Conservation (phyloP, 2,888 invertebrate genomes). For the Orthosia incerta region DNA sequence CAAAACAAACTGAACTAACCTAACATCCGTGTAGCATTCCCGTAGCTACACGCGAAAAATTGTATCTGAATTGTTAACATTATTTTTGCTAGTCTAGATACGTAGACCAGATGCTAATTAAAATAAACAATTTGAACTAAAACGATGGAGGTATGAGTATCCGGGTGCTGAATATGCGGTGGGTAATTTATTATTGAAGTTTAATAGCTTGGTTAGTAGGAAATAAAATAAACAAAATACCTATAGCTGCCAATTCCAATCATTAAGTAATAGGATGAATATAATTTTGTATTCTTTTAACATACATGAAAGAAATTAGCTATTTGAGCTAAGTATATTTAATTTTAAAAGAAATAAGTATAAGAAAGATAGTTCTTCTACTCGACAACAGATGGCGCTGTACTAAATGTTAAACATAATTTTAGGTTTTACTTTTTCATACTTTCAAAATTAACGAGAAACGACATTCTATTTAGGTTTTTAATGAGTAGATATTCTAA, state of each 20-base stretch:
- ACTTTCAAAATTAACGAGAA: not conserved
- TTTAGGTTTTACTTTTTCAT: not conserved
- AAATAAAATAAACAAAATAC: not conserved
- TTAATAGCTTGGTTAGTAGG: not conserved
- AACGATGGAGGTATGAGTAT: conserved; percentile 11
- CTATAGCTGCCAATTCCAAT: not conserved
- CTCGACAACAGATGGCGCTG: conserved; percentile 77
- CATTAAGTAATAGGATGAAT: not conserved
- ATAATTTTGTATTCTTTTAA: not conserved
- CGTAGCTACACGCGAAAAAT: not conserved
- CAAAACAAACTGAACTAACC: not conserved
- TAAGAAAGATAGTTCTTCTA: conserved; percentile 62
- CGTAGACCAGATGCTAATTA: conserved; percentile 43
- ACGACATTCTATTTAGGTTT: too few relatives aligned
- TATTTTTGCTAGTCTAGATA: conserved; percentile 10
- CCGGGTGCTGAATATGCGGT: conserved; percentile 1
- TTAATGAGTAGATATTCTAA: not conserved
- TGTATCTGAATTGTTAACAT: conserved; percentile 2
- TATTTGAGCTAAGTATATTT: too few relatives aligned
- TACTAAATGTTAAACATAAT: not conserved
- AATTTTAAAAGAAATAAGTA: too few relatives aligned
- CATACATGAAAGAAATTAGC: not conserved
- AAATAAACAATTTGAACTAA: conserved; percentile 27
- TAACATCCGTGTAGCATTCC: conserved; percentile 35
- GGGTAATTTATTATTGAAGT: not conserved